Evolutionary conservation across 2,797 vertebrate genomes (phyloP).

Genomic region (Anguilla megastoma): DNA sequence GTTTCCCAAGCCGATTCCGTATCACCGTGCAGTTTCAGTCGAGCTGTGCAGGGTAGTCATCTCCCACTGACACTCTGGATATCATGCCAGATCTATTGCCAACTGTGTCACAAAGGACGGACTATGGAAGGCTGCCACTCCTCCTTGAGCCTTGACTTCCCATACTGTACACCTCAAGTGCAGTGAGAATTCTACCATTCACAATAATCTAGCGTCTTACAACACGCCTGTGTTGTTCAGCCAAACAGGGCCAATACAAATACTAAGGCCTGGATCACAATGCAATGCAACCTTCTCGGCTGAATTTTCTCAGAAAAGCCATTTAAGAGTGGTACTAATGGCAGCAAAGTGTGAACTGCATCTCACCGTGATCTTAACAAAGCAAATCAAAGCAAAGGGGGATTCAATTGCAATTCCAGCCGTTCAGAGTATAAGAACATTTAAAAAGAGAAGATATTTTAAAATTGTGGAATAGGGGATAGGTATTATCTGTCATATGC

Average conservation of each 20-base stretch:
- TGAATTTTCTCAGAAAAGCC: not conserved
- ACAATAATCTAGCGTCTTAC: not conserved
- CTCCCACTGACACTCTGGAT: not conserved
- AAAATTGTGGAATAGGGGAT: slow-evolving; percentile 28
- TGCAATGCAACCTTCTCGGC: too few relatives aligned
- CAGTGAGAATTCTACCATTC: not conserved
- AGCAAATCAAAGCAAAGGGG: not conserved
- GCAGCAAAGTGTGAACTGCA: slow-evolving; percentile 23
- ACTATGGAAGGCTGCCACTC: not conserved
- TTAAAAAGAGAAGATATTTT: slow-evolving; percentile 34
- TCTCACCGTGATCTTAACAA: not conserved
- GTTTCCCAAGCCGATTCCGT: slow-evolving; percentile 16
- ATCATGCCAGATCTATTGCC: not conserved
- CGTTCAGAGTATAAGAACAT: slow-evolving; percentile 26
- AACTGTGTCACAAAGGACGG: not conserved
- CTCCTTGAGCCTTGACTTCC: not conserved
- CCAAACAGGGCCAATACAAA: not conserved
- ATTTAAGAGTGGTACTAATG: not conserved
- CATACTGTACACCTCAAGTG: not conserved
- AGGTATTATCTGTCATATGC: slow-evolving; percentile 26
- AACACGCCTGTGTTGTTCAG: not conserved
- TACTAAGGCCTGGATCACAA: slow-evolving; percentile 9
- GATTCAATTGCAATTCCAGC: slow-evolving; percentile 44
- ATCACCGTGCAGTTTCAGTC: slow-evolving; percentile 15
- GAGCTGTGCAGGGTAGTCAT: slow-evolving; percentile 15